Percentiles rank a stretch among this genome's conserved stretches.
Conservation (phyloP, 2,797 vertebrate species). For the Sylvilagus floridanus region DNA sequence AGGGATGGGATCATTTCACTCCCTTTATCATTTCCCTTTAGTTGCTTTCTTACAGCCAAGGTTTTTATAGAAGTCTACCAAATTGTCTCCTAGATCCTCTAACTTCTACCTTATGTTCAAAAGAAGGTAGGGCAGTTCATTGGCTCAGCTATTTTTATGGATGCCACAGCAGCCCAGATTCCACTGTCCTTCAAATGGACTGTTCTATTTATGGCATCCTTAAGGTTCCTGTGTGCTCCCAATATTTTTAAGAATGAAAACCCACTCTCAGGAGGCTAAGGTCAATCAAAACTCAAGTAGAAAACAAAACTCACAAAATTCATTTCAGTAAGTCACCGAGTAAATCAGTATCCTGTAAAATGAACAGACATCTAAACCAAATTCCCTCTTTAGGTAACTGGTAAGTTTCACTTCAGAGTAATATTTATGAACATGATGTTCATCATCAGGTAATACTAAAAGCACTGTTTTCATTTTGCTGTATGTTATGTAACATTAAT, state of each 20-base stretch:
- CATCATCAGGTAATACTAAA: background rate
- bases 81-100: conserved; percentile 56
- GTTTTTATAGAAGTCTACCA: conserved; percentile 67
- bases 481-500: background rate
- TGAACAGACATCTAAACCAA: background rate
- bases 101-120: conserved; percentile 58
- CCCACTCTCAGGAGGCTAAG: background rate
- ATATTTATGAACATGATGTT: background rate
- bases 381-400: background rate
- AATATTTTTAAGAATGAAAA: conserved; percentile 34
- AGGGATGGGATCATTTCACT: conserved; percentile 34
- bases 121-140: conserved; percentile 21
- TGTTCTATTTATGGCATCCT: background rate
- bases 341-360: conserved; percentile 3
- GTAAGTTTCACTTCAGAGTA: background rate
- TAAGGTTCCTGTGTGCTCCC: background rate
- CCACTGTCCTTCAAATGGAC: background rate
- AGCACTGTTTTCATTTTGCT: background rate
- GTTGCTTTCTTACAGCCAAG: conserved; percentile 54
- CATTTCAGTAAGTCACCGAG: background rate
- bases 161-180: background rate
- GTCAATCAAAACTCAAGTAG: conserved; percentile 51
- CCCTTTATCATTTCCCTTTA: conserved; percentile 26
- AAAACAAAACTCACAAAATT: conserved; percentile 53
- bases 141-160: conserved; percentile 29